Conservation (phyloP, 2,113 vertebrate species). For the Shinisaurus crocodilurus region DNA sequence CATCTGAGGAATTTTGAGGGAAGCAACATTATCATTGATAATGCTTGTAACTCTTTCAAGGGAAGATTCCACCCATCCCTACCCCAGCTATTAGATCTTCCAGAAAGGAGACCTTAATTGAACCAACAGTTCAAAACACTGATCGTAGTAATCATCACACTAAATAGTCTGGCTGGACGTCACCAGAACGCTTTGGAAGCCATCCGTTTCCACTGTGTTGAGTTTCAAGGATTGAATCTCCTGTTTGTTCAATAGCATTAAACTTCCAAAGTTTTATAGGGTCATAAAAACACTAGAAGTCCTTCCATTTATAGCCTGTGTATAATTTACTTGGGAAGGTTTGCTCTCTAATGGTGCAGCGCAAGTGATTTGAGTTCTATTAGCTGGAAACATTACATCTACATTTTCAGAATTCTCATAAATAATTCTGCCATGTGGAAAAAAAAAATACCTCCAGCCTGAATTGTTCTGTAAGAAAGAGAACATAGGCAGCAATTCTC, state of each 20-base stretch:
- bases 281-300: slow-evolving; percentile 73
- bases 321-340: slow-evolving; percentile 69
- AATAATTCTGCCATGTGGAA: slow-evolving; percentile 57
- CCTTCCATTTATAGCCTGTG: slow-evolving; percentile 72
- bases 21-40: too few species aligned
- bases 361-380: slow-evolving; percentile 73
- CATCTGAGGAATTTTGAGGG: neutral
- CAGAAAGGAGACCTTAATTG: slow-evolving; percentile 21
- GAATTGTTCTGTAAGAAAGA: slow-evolving; percentile 10
- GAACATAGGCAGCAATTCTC: neutral
- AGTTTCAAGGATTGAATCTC: slow-evolving; percentile 72
- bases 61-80: neutral
- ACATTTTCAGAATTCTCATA: slow-evolving; percentile 71
- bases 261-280: slow-evolving; percentile 79
- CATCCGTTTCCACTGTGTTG: slow-evolving; percentile 63
- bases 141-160: slow-evolving; percentile 1
- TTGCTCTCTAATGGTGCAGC: slow-evolving; percentile 76
- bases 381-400: slow-evolving; percentile 76
- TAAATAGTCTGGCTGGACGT: slow-evolving; percentile 30
- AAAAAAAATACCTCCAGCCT: neutral
- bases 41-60: too few species aligned
- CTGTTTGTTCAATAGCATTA: slow-evolving; percentile 80
- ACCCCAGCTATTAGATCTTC: slow-evolving; percentile 22
- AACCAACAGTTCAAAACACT: slow-evolving; percentile 27
- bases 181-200: slow-evolving; percentile 51